Conservation (phyloP, 2,113 vertebrate genomes). For the Anolis sagrei region DNA sequence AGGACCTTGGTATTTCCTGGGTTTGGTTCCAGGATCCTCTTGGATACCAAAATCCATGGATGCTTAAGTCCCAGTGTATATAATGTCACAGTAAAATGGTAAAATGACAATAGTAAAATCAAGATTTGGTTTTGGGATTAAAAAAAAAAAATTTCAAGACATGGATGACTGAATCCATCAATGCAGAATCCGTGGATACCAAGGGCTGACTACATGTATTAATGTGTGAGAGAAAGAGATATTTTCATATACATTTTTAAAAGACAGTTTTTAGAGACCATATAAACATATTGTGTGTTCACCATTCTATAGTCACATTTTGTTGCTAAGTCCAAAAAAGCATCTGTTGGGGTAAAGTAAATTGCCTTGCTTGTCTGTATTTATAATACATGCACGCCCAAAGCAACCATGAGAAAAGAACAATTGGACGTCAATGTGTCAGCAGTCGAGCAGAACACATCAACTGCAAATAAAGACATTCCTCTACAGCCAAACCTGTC, state of each 20-base stretch:
- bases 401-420: background rate
- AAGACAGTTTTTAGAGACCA: background rate
- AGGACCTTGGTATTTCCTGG: background rate
- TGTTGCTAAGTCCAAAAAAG: background rate
- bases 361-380: background rate
- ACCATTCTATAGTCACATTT: background rate
- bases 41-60: no score
- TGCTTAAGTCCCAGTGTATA: no score
- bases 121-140: no score
- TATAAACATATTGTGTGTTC: background rate
- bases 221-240: no score
- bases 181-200: no score
- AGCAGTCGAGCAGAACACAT: slow-evolving; percentile 1
- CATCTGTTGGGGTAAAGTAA: background rate
- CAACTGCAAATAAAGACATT: slow-evolving; percentile 33
- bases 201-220: background rate
- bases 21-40: no score
- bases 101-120: no score
- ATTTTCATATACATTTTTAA: background rate
- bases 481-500: background rate
- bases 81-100: no score
- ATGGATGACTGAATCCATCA: no score
- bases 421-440: rapidly evolving
- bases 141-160: no score
- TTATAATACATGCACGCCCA: background rate